Percentiles rank a stretch among this genome's conserved stretches.
Evolutionary conservation across 2,113 vertebrate genomes (phyloP).

Genomic region (Amphilophus citrinellus): DNA sequence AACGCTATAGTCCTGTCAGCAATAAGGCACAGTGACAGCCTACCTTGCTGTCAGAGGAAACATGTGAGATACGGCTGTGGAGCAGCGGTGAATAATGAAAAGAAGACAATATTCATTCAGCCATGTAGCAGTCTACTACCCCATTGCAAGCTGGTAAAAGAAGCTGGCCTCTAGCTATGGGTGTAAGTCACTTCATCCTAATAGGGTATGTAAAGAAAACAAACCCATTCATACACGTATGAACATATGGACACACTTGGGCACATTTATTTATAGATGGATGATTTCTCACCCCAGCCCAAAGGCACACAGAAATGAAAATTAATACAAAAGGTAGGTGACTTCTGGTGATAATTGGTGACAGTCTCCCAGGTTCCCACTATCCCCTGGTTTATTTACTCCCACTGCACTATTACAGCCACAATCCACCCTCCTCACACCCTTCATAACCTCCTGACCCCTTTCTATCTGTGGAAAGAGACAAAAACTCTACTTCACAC

Average conservation of each 20-base stretch:
- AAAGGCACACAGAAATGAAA: conserved; percentile 62
- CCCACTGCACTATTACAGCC: conserved; percentile 59
- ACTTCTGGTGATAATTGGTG: conserved; percentile 80
- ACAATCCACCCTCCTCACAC: conserved; percentile 54
- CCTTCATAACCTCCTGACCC: conserved; percentile 50
- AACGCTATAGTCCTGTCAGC: conserved; percentile 42
- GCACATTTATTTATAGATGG: conserved; percentile 70
- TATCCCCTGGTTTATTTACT: conserved; percentile 66
- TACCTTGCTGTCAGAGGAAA: conserved; percentile 38
- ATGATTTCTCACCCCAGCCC: conserved; percentile 67
- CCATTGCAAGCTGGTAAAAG: conserved; percentile 30
- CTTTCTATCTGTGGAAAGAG: conserved; percentile 60
- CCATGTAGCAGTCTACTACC: conserved; percentile 24
- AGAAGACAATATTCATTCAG: conserved; percentile 49
- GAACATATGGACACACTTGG: conserved; percentile 14
- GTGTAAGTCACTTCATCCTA: conserved; percentile 40
- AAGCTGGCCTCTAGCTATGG: conserved; percentile 19
- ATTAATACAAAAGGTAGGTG: conserved; percentile 74
- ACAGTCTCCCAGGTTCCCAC: conserved; percentile 69
- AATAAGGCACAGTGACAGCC: conserved; percentile 43
- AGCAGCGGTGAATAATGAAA: conserved; percentile 68
- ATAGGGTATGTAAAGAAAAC: conserved; percentile 7
- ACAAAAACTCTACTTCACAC: conserved; percentile 84
- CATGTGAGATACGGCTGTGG: conserved; percentile 42
- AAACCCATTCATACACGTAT: conserved; percentile 16